These are phyloP conservation scores for Corydoras sp. DNA, from an alignment of 2,113 vertebrate genomes.

Conservation along the genomic window DNA sequence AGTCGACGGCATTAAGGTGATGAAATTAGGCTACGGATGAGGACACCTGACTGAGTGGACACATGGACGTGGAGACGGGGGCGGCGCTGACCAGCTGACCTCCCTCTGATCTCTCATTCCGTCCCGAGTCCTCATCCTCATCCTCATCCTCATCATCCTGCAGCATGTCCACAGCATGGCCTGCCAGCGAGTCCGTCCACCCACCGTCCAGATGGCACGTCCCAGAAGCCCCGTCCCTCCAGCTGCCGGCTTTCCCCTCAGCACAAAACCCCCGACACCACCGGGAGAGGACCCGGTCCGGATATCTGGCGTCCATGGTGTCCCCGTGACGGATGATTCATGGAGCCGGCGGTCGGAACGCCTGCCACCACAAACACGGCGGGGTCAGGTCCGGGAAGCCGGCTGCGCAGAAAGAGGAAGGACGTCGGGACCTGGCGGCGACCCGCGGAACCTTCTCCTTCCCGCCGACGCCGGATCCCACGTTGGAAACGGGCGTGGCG, in stretches of 20 bases:
- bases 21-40: conserved; percentile 16
- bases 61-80: conserved; percentile 29
- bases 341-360: neutral
- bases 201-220: conserved; percentile 48
- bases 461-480: conserved; percentile 33
- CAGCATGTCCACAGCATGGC: neutral
- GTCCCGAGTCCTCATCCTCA: too few relatives aligned
- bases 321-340: neutral
- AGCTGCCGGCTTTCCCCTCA: conserved; percentile 7
- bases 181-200: conserved; percentile 28
- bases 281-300: too few relatives aligned
- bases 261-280: neutral
- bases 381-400: conserved; percentile 30
- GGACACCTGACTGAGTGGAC: conserved; percentile 50
- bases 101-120: too few relatives aligned
- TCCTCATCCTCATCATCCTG: too few relatives aligned
- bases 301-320: too few relatives aligned
- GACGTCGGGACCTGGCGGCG: conserved; percentile 39
- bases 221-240: conserved; percentile 32
- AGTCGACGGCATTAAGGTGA: conserved; percentile 34
- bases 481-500: conserved; percentile 48
- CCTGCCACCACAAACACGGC: conserved; percentile 5
- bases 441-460: conserved; percentile 42
- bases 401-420: conserved; percentile 45
- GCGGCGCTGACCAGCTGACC: neutral